Evolutionary conservation across 2,113 vertebrate genomes (phyloP), one percentile per base, ranked within the genome.

Genomic region (Camelus dromedarius): DNA sequence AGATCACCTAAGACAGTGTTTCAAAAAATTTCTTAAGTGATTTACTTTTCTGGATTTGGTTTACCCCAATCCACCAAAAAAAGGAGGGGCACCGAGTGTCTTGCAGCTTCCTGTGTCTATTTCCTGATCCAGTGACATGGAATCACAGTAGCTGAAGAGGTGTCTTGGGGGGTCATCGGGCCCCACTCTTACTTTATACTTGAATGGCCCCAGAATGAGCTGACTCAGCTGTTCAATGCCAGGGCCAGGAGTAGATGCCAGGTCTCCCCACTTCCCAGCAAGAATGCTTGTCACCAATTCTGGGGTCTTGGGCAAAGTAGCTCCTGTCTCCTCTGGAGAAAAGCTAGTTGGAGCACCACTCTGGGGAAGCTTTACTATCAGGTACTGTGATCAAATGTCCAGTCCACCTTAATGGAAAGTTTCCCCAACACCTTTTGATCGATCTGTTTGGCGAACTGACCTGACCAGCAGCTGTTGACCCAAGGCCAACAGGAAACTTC

Each of bases 401-500:
- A 66, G 62, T 56, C 62, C 24, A 32, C 69, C 26, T n/a, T 15
- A 58, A 26, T 3, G 1, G 87, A n/a, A 92, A 19, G 3, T 22
- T 52, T 56, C 35, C 48, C 46, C 3, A 30, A 64, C 1, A 24
- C 46, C n/a, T 56, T 70, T 73, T 30, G 30, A 52, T 60, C 73
- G 26, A 1, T 69, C 62, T 50, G 12, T 94, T 32, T 56, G 16
- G 56, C 77, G 80, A 96, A 98, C 98, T 95, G 72, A 99, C 99
- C 99, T 99, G 99, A 85, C 99, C 98, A 50, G 99, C 93, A 96
- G 98, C 98, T 30, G 97, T 16, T 1, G 98, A 96, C 2, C 66
- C 6, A 3, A 99, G 56, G 6, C 98, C 99, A 8, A 99, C 92
- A 0, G 99, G 99, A 52, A 93, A 99, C 97, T 99, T 99, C 66